These are phyloP conservation scores for Apodemia duryi DNA, from an alignment of 2,888 invertebrate species.

Conservation along the genomic window DNA sequence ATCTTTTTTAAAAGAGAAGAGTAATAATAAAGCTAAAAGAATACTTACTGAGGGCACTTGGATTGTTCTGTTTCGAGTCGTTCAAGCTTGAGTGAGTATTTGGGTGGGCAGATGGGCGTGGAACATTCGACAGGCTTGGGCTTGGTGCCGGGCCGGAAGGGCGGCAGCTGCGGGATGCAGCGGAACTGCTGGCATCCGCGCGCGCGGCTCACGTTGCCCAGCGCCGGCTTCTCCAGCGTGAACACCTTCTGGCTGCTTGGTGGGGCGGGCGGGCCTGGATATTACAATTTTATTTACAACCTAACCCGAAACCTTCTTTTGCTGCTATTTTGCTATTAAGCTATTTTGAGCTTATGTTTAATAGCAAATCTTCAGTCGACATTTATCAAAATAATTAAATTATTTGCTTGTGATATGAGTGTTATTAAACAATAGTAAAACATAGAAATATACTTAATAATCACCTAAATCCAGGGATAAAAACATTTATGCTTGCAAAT, in stretches of 20 bases:
- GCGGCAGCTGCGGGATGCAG: constrained; percentile 73
- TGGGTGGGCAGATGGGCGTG: constrained; percentile 77
- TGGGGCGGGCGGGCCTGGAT: constrained; percentile 37
- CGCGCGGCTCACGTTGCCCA: constrained; percentile 26
- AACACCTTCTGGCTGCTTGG: constrained; percentile 50
- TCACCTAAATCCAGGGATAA: too few species aligned
- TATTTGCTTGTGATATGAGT: too few species aligned
- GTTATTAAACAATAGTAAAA: too few species aligned
- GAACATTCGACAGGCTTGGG: constrained; percentile 56
- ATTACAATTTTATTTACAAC: background rate
- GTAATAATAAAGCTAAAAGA: too few species aligned
- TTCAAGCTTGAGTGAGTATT: constrained; percentile 78
- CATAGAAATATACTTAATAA: too few species aligned
- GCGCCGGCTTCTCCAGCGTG: constrained; percentile 53
- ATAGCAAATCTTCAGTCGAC: too few species aligned
- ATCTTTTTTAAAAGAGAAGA: too few species aligned
- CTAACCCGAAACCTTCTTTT: background rate
- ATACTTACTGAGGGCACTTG: constrained; percentile 72
- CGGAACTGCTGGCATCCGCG: constrained; percentile 74
- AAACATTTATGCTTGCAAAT: too few species aligned
- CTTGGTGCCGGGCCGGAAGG: constrained; percentile 50
- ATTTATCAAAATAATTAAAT: too few species aligned
- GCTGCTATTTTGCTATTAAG: too few species aligned
- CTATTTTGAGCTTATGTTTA: too few species aligned
- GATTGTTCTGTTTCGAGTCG: constrained; percentile 37